Conservation (phyloP, 2,113 vertebrate genomes). For the Thryonomys swinderianus region DNA sequence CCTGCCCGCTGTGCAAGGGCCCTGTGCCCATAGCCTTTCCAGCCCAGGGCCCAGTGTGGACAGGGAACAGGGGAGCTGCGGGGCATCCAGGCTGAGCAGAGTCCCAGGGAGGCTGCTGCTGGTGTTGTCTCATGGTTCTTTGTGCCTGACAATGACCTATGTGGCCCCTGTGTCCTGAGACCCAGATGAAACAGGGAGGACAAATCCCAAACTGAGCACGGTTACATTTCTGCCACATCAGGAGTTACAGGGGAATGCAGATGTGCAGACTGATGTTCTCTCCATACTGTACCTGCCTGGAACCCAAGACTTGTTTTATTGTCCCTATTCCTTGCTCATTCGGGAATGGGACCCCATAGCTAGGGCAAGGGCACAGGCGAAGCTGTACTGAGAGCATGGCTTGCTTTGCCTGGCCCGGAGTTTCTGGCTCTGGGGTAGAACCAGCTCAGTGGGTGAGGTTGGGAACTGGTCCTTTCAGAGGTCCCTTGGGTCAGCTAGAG, state of each 20-base stretch:
- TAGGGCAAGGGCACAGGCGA: neutral
- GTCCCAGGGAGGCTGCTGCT: neutral
- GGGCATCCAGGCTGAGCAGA: neutral
- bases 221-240: neutral
- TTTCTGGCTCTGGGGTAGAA: neutral
- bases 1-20: neutral
- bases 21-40: neutral
- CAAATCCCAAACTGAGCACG: neutral
- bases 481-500: neutral
- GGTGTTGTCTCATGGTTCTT: neutral
- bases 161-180: no score
- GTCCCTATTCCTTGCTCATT: neutral
- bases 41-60: no score
- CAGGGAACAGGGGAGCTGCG: neutral
- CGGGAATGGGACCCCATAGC: neutral
- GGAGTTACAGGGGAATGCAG: neutral
- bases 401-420: neutral
- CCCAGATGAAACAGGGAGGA: neutral
- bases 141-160: neutral
- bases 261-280: no score
- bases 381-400: neutral
- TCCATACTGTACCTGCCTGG: no score
- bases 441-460: neutral
- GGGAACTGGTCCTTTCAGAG: neutral
- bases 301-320: rapidly evolving